These are phyloP conservation scores for Diplodus sargus DNA, from an alignment of 2,797 vertebrate species.

Conservation along the genomic window DNA sequence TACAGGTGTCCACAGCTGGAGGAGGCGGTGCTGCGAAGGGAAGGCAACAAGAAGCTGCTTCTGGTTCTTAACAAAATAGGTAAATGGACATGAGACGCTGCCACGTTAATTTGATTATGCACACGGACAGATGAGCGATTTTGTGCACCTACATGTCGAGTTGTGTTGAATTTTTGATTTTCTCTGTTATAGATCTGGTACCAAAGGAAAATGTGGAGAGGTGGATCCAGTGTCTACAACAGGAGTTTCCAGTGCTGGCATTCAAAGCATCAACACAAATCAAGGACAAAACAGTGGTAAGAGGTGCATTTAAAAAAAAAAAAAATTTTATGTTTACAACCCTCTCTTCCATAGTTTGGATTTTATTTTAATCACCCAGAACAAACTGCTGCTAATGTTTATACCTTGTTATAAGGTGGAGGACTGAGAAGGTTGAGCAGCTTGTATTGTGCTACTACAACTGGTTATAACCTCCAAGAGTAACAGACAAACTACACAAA, in stretches of 20 bases:
- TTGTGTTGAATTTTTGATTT: not conserved
- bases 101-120: not conserved
- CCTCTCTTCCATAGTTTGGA: not conserved
- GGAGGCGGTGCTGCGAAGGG: conserved; percentile 84
- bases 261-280: conserved; percentile 90
- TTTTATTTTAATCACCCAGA: not conserved
- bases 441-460: conserved; percentile 74
- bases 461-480: conserved; percentile 80
- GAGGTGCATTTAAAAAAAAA: too few species aligned
- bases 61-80: conserved; percentile 95
- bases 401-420: conserved; percentile 42
- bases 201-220: conserved; percentile 90
- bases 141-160: not conserved
- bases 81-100: conserved; percentile 50
- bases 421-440: conserved; percentile 82
- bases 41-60: conserved; percentile 89
- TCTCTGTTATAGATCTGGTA: conserved; percentile 87
- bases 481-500: conserved; percentile 54
- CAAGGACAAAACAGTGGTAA: conserved; percentile 85
- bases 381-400: not conserved
- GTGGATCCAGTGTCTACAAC: conserved; percentile 90
- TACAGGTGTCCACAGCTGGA: conserved; percentile 94
- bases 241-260: conserved; percentile 90
- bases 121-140: not conserved
- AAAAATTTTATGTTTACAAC: not conserved